A percentile compares a stretch with the other conserved stretches of the same genome.
These are phyloP conservation scores for Coregonus ussuriensis DNA, from an alignment of 2,797 vertebrate species.

Conservation along the genomic window DNA sequence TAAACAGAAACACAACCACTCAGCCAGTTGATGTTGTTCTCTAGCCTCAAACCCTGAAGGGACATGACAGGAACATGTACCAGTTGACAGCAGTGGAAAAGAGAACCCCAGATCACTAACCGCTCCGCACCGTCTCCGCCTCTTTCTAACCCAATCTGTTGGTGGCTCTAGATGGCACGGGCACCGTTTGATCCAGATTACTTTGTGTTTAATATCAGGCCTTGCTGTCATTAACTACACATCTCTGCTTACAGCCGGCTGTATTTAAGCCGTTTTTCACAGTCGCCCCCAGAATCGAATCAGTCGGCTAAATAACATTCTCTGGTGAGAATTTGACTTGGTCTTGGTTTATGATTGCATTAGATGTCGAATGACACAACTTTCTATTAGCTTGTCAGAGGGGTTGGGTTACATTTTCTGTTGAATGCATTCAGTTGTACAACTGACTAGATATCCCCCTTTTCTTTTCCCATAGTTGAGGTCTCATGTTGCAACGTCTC, in stretches of 20 bases:
- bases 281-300: constrained; percentile 17
- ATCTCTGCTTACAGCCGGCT: constrained; percentile 47
- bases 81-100: constrained; percentile 43
- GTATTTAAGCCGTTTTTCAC: background rate
- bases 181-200: constrained; percentile 64
- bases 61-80: constrained; percentile 36
- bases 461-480: too few relatives aligned
- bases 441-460: too few relatives aligned
- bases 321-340: too few relatives aligned
- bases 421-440: too few relatives aligned
- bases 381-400: too few relatives aligned
- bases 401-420: too few relatives aligned
- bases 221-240: constrained; percentile 65
- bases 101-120: too few relatives aligned
- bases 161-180: constrained; percentile 57
- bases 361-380: too few relatives aligned
- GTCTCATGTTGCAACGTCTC: too few relatives aligned
- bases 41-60: constrained; percentile 34
- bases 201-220: constrained; percentile 55
- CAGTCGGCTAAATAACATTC: constrained; percentile 11
- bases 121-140: constrained; percentile 7
- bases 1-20: constrained; percentile 30
- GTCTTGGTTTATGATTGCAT: too few relatives aligned
- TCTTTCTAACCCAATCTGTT: too few relatives aligned
- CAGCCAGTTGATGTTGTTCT: constrained; percentile 53